A percentile compares a stretch with the other conserved stretches of the same genome.
phyloP scores from a whole-genome alignment of 1,140 invertebrate genomes.

The Scaptomyza graminum region DNA sequence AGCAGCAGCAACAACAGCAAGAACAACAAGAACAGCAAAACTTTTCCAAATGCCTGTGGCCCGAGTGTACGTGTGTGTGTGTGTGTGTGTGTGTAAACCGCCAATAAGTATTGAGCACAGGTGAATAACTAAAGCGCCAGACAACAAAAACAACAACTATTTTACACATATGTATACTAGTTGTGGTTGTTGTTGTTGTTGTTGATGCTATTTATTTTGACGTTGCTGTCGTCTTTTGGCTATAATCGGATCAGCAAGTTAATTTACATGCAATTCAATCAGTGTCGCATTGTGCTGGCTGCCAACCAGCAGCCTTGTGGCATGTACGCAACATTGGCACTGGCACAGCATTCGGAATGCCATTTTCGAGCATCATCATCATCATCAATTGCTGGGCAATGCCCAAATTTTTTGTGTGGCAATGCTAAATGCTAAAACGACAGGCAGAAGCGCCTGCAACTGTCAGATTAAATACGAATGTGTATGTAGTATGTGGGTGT shows the following conservation, averaged over 20 bases:
- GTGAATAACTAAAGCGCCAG: slow-evolving; percentile 18
- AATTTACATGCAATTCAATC: slow-evolving; percentile 81
- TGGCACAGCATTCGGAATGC: slow-evolving; percentile 39
- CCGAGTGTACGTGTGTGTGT: slow-evolving; percentile 4
- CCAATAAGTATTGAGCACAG: slow-evolving; percentile 33
- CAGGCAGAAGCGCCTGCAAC: slow-evolving; percentile 18
- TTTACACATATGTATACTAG: background rate
- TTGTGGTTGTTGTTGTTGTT: slow-evolving; percentile 19
- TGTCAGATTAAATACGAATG: slow-evolving; percentile 1
- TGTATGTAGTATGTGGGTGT: background rate
- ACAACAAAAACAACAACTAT: slow-evolving; percentile 6
- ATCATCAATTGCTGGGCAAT: slow-evolving; percentile 32
- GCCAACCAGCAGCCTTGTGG: slow-evolving; percentile 1
- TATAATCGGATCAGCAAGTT: slow-evolving; percentile 79
- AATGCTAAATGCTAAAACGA: background rate
- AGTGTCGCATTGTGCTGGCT: slow-evolving; percentile 66
- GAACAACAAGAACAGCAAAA: background rate
- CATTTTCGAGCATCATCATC: slow-evolving; percentile 19
- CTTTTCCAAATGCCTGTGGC: slow-evolving; percentile 21
- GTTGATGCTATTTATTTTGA: slow-evolving; percentile 57
- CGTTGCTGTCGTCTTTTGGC: slow-evolving; percentile 41
- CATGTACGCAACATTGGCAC: slow-evolving; percentile 56
- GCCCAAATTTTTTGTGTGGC: slow-evolving; percentile 17
- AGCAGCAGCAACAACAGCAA: background rate
- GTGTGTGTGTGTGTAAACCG: slow-evolving; percentile 25